Percentiles rank a stretch among this genome's conserved stretches.
Evolutionary conservation across 2,797 vertebrate genomes (phyloP).

Genomic region (Eospalax fontanierii): DNA sequence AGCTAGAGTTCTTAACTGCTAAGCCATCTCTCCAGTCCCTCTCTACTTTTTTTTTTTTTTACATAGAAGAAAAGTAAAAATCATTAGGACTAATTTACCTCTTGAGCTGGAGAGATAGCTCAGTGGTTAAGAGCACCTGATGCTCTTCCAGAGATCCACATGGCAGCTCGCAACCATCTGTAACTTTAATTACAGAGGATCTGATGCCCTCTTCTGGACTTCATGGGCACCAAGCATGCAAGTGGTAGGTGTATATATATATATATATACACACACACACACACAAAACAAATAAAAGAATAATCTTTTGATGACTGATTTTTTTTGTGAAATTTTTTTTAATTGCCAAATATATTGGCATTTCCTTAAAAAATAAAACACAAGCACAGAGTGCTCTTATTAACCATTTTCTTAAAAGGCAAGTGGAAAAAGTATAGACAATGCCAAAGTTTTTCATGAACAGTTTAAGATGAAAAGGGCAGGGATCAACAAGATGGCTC

Average conservation of each 20-base stretch:
- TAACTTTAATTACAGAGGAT: too few relatives aligned
- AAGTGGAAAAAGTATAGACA: neutral
- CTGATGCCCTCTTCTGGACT: too few relatives aligned
- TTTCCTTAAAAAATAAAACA: constrained; percentile 42
- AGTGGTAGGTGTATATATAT: too few relatives aligned
- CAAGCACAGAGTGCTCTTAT: neutral
- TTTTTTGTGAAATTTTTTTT: constrained; percentile 61
- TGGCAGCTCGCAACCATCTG: too few relatives aligned
- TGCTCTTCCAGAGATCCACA: too few relatives aligned
- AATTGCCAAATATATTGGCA: constrained; percentile 36
- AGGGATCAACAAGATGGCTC: too few relatives aligned
- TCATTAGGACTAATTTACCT: constrained; percentile 3
- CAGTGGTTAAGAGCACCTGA: too few relatives aligned
- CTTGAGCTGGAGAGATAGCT: neutral
- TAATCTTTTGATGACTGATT: constrained; percentile 46
- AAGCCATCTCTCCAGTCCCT: too few relatives aligned
- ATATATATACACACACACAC: too few relatives aligned
- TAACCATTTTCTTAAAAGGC: neutral
- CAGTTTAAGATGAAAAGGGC: constrained; percentile 22
- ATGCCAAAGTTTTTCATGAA: neutral
- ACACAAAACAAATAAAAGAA: neutral
- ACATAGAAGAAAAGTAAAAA: constrained; percentile 38
- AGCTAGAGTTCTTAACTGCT: too few relatives aligned
- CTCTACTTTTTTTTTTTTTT: constrained; percentile 56
- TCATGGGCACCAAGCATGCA: too few relatives aligned